These are phyloP conservation scores for Drosophila pullipes DNA, from an alignment of 2,888 invertebrate species.

Conservation along the genomic window DNA sequence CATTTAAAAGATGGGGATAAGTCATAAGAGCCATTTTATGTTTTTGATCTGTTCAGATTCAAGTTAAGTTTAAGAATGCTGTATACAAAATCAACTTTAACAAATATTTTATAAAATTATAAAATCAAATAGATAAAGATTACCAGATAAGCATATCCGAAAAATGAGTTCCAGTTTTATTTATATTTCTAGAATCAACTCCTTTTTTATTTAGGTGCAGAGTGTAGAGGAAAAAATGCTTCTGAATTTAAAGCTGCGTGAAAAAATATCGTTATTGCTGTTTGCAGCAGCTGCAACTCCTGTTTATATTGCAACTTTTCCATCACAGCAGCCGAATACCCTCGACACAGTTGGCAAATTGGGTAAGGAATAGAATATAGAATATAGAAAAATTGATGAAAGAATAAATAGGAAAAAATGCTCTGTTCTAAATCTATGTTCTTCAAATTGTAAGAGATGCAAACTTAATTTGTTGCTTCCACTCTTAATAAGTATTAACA, in stretches of 20 bases:
- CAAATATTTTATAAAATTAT: not conserved
- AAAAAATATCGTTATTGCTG: constrained; percentile 68
- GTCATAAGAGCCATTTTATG: not conserved
- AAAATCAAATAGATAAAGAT: not conserved
- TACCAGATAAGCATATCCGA: not conserved
- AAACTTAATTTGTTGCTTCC: not conserved
- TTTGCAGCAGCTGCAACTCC: constrained; percentile 24
- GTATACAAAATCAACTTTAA: no score
- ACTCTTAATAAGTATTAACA: not conserved
- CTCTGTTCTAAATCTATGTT: not conserved
- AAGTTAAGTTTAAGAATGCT: not conserved
- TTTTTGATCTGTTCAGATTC: not conserved
- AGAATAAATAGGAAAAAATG: not conserved
- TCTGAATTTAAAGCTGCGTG: constrained; percentile 68
- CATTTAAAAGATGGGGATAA: no score
- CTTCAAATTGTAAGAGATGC: not conserved
- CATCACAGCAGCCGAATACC: constrained; percentile 9
- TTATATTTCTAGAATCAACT: not conserved
- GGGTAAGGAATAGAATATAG: not conserved
- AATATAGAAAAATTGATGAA: not conserved
- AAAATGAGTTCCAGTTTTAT: not conserved
- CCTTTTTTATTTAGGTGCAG: not conserved
- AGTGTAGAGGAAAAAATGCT: not conserved
- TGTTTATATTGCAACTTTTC: not conserved
- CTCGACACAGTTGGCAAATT: not conserved